Conservation (phyloP, 1,140 invertebrate genomes). For the Venustaconcha ellipsiformis region DNA sequence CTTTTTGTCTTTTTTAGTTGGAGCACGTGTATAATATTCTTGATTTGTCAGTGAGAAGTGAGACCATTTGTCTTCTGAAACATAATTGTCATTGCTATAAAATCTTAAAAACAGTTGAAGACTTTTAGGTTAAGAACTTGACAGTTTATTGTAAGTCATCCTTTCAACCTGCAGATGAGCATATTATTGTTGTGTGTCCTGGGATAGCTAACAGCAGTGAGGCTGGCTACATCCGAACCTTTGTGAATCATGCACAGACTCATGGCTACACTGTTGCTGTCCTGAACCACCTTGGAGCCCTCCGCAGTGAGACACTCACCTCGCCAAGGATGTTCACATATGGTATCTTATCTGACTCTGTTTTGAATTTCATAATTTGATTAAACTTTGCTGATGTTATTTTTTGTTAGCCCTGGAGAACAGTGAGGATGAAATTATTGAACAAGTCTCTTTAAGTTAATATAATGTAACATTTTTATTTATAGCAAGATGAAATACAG, state of each 20-base stretch:
- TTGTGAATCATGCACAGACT: constrained; percentile 89
- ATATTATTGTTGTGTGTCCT: constrained; percentile 89
- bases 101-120: too few species aligned
- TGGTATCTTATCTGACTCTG: constrained; percentile 73
- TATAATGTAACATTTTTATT: too few species aligned
- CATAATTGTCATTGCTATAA: too few species aligned
- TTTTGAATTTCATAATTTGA: neutral
- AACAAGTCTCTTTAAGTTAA: too few species aligned
- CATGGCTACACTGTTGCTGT: constrained; percentile 92
- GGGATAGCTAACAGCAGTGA: constrained; percentile 95
- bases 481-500: neutral
- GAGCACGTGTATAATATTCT: too few species aligned
- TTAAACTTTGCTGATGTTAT: neutral
- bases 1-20: too few species aligned
- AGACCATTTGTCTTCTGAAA: too few species aligned
- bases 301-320: constrained; percentile 86
- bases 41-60: too few species aligned
- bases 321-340: constrained; percentile 91
- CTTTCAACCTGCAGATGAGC: constrained; percentile 78
- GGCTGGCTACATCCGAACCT: constrained; percentile 91
- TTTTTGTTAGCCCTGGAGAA: too few species aligned
- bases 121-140: too few species aligned
- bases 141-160: neutral
- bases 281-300: constrained; percentile 93
- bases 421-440: too few species aligned